Evolutionary conservation across 2,113 vertebrate species (phyloP), one percentile per base, ranked within the genome.

Genomic region (Oryzias javanicus): DNA sequence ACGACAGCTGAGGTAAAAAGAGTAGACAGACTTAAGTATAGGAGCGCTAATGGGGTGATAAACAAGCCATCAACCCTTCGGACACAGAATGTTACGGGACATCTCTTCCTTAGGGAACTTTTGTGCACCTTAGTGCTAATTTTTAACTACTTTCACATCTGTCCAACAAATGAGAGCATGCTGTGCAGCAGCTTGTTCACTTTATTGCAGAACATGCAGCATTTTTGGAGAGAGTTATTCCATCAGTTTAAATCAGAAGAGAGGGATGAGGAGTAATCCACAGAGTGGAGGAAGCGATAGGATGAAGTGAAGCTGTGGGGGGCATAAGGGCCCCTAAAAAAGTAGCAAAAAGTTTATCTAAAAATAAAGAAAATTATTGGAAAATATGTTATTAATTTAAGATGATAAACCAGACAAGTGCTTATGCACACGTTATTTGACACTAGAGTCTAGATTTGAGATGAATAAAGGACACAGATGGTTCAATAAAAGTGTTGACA

Each of bases 121-220:
- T 74, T 61, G 60, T 67, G 65, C 74, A 72, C 76, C 78, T 79
- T 59, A 85, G 65, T 54, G 72, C 80, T 72, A 27, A 27, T 80
- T 82, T 27, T 78, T 62, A 80, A 74, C 67, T 67, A 24, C 82
- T 72, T 81, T 62, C 72, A 60, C 79, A 74, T 45, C 46, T 46
- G 14, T 53, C 64, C 48, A 54, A 86, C 86, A 89, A 84, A 86
- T 84, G 88, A 81, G 42, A 46, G 19, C 53, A 51, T 62, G 62
- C 66, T 60, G 72, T 47, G 57, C 29, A 62, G 63, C 25, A 70
- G 55, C 57, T 68, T 68, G 62, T 71, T 82, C 60, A 55, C 67
- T 75, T 71, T 44, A 42, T 55, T 81, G 76, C 60, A 72, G 64
- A 25, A 46, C 46, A 69, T 61, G 55, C 48, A 59, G 64, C 60